phyloP scores from a whole-genome alignment of 1,140 invertebrate species.

The Branchinecta lynchi region DNA sequence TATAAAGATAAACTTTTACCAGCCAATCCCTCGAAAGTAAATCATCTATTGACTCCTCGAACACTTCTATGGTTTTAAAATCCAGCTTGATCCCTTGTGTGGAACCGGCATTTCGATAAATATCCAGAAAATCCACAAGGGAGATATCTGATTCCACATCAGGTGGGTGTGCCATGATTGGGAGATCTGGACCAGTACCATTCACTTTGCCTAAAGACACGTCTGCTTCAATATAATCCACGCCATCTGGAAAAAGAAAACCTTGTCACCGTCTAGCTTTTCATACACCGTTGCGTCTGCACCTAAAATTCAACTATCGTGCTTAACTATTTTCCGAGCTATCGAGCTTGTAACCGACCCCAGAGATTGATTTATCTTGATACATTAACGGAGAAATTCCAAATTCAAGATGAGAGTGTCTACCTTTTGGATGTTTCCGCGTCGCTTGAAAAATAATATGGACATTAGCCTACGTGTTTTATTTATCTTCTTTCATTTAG shows the following conservation, averaged over 20 bases:
- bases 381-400: too few relatives aligned
- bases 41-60: not conserved
- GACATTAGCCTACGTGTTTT: too few relatives aligned
- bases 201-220: not conserved
- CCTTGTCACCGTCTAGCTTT: not conserved
- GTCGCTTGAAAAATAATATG: too few relatives aligned
- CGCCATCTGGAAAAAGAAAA: not conserved
- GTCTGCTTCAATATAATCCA: not conserved
- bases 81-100: not conserved
- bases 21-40: not conserved
- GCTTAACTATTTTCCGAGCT: too few relatives aligned
- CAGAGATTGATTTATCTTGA: too few relatives aligned
- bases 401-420: too few relatives aligned
- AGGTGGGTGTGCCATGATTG: not conserved
- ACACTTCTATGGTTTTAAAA: not conserved
- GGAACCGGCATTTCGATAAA: not conserved
- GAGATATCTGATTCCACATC: not conserved
- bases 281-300: not conserved
- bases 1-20: not conserved
- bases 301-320: too few relatives aligned
- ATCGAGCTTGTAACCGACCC: too few relatives aligned
- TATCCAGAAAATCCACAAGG: not conserved
- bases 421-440: too few relatives aligned
- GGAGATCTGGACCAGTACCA: not conserved
- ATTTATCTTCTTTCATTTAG: too few relatives aligned